phyloP scores from a whole-genome alignment of 2,888 invertebrate genomes.

The Tetranychus piercei region DNA sequence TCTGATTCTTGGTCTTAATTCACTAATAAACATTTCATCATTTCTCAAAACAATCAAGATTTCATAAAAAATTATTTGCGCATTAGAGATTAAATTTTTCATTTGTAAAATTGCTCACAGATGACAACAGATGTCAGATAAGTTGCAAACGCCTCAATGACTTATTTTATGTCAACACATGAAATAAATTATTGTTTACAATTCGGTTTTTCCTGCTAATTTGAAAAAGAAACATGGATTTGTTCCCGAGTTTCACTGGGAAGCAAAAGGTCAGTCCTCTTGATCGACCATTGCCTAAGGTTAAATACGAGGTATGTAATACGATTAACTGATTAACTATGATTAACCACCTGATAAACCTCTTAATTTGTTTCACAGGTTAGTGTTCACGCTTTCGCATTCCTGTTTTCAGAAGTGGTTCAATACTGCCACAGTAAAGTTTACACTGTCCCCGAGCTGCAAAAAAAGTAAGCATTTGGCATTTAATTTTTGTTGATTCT shows the following conservation, averaged over 20 bases:
- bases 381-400: conserved; percentile 73
- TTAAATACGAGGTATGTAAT: conserved; percentile 15
- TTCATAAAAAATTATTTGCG: too few relatives aligned
- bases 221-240: conserved; percentile 13
- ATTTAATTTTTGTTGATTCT: neutral
- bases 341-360: too few relatives aligned
- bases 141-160: too few relatives aligned
- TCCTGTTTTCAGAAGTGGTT: conserved; percentile 91
- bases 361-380: conserved; percentile 30
- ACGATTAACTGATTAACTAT: neutral
- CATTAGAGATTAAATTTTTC: too few relatives aligned
- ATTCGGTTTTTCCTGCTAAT: too few relatives aligned
- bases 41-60: too few relatives aligned
- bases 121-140: too few relatives aligned
- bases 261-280: conserved; percentile 17
- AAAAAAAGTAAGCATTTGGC: conserved; percentile 53
- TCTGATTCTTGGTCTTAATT: too few relatives aligned
- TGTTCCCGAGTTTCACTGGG: conserved; percentile 15
- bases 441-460: conserved; percentile 39
- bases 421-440: conserved; percentile 69
- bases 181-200: too few relatives aligned
- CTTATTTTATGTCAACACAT: too few relatives aligned
- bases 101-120: too few relatives aligned
- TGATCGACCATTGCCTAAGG: conserved; percentile 19
- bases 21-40: too few relatives aligned